These are phyloP conservation scores for Phocoena phocoena DNA, from an alignment of 2,113 vertebrate species.

Conservation along the genomic window DNA sequence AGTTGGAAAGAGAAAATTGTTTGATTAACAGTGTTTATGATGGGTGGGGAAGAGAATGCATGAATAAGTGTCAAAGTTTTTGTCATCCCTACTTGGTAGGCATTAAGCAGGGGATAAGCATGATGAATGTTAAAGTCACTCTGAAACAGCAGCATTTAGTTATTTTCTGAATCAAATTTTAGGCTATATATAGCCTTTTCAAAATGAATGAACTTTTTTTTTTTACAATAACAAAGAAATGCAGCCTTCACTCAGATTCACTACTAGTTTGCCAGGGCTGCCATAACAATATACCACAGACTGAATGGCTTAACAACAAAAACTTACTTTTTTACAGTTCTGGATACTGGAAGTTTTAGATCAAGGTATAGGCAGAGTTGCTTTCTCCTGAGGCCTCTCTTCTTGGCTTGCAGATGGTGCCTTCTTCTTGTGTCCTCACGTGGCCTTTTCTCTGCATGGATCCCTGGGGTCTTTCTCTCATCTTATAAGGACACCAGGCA, in stretches of 20 bases:
- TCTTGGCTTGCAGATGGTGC: background rate
- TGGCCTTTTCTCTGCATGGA: background rate
- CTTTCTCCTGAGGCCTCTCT: background rate
- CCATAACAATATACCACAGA: background rate
- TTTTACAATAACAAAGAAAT: background rate
- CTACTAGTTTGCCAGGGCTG: background rate
- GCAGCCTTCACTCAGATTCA: background rate
- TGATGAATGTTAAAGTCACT: background rate
- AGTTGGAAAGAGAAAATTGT: background rate
- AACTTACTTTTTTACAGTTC: background rate
- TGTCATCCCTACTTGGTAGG: background rate
- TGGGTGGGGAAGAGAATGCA: background rate
- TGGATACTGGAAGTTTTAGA: background rate
- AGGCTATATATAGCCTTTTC: background rate
- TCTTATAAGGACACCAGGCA: background rate
- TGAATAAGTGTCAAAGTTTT: background rate
- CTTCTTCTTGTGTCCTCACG: background rate
- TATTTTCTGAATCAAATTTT: constrained; percentile 4
- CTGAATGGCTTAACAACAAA: background rate
- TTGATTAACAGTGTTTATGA: background rate
- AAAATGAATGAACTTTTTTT: background rate
- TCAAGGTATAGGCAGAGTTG: background rate
- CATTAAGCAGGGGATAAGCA: background rate
- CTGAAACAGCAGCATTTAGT: background rate
- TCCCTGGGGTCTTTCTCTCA: background rate